These are phyloP conservation scores for Poecilia latipinna DNA, from an alignment of 2,113 vertebrate species.

Conservation along the genomic window DNA sequence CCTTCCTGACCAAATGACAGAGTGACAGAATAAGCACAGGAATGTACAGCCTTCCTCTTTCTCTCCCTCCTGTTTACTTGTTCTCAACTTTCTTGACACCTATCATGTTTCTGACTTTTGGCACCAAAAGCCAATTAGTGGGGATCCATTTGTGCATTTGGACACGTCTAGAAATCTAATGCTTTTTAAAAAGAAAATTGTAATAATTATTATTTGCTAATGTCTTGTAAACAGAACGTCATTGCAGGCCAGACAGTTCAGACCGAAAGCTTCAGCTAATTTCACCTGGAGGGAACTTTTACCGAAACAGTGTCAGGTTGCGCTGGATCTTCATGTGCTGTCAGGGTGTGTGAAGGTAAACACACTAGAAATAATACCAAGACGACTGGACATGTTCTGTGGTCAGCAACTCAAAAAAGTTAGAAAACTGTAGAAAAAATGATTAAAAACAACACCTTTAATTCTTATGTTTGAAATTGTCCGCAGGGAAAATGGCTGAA, in stretches of 20 bases:
- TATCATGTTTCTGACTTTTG: constrained; percentile 20
- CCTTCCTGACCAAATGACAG: constrained; percentile 4
- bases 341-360: neutral
- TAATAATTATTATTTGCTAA: constrained; percentile 1
- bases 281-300: neutral
- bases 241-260: neutral
- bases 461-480: too few relatives aligned
- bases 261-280: neutral
- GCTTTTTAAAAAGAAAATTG: neutral
- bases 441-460: neutral
- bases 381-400: neutral
- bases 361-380: neutral
- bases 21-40: constrained; percentile 10
- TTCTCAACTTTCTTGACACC: constrained; percentile 34
- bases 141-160: neutral
- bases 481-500: too few relatives aligned
- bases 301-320: neutral
- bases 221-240: constrained; percentile 14
- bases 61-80: neutral
- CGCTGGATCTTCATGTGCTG: neutral
- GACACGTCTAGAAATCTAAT: constrained; percentile 1
- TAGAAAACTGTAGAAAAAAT: neutral
- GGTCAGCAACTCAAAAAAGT: neutral
- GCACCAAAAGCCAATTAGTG: constrained; percentile 29
- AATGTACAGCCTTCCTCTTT: neutral